Evolutionary conservation across 2,888 invertebrate genomes (phyloP).

Genomic region (Linyphia triangularis): DNA sequence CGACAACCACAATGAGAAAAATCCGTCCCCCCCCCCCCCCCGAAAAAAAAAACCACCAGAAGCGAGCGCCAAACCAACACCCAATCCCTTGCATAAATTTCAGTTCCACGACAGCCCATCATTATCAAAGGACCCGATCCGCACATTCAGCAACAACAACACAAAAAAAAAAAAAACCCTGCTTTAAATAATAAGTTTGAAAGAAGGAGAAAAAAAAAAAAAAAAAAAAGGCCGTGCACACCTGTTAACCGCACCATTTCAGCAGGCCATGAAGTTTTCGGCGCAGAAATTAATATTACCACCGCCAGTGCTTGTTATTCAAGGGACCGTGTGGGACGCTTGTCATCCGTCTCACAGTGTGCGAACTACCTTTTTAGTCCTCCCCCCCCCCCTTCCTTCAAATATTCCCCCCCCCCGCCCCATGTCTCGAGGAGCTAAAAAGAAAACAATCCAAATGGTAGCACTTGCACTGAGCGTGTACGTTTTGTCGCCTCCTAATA

Average conservation of each 20-base stretch:
- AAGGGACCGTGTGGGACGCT: constrained; percentile 21
- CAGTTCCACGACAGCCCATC: constrained; percentile 62
- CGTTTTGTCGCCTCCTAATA: constrained; percentile 74
- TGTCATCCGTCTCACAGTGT: not conserved
- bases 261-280: constrained; percentile 17
- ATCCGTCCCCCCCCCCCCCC: not conserved
- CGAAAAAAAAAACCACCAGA: not conserved
- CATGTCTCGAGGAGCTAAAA: not conserved
- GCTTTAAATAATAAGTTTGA: constrained; percentile 51
- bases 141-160: constrained; percentile 34
- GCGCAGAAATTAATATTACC: constrained; percentile 70
- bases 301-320: constrained; percentile 63
- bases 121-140: constrained; percentile 50
- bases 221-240: not conserved
- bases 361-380: not conserved
- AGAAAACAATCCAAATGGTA: constrained; percentile 47
- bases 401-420: not conserved
- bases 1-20: not conserved
- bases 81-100: constrained; percentile 57
- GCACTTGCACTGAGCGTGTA: constrained; percentile 68
- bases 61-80: not conserved
- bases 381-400: constrained; percentile 6
- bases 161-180: constrained; percentile 20
- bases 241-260: constrained; percentile 67
- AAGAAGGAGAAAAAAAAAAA: too few species aligned